phyloP scores from a whole-genome alignment of 2,113 vertebrate species.

The Stegastes partitus region DNA sequence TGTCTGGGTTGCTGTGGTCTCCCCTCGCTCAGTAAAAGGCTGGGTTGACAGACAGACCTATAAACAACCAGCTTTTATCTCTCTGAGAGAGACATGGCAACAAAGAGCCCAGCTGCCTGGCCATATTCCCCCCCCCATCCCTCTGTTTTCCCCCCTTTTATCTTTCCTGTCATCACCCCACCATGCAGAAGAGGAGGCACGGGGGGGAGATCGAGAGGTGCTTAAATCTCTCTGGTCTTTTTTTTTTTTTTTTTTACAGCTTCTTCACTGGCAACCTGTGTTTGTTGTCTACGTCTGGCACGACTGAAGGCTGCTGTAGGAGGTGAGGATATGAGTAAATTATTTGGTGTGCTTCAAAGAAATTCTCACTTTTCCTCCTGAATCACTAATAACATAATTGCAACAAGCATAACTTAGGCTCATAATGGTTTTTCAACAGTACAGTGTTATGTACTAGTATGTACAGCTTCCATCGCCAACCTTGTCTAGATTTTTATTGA shows the following conservation, averaged over 20 bases:
- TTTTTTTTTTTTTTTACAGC: slow-evolving; percentile 50
- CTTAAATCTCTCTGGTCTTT: slow-evolving; percentile 56
- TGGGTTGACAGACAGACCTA: slow-evolving; percentile 74
- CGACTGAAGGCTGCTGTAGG: slow-evolving; percentile 14
- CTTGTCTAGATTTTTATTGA: not conserved
- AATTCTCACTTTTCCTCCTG: slow-evolving; percentile 11
- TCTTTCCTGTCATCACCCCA: slow-evolving; percentile 75
- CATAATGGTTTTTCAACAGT: slow-evolving; percentile 11
- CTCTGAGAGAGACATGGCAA: slow-evolving; percentile 71
- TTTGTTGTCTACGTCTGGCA: slow-evolving; percentile 37
- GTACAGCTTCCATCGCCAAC: not conserved
- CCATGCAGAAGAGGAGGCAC: slow-evolving; percentile 49
- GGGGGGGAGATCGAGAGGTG: slow-evolving; percentile 47
- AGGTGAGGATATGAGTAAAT: slow-evolving; percentile 27
- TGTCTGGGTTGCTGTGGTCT: slow-evolving; percentile 47
- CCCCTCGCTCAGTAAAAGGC: slow-evolving; percentile 61
- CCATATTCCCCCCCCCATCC: slow-evolving; percentile 50
- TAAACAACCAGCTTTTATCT: slow-evolving; percentile 83
- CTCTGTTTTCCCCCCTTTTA: slow-evolving; percentile 76
- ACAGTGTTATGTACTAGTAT: not conserved
- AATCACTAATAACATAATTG: slow-evolving; percentile 13
- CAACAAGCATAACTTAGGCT: slow-evolving; percentile 22
- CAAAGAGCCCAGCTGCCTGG: slow-evolving; percentile 81
- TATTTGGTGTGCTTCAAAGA: slow-evolving; percentile 16
- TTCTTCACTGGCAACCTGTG: slow-evolving; percentile 17